Conservation (phyloP, 2,797 vertebrate genomes). For the Falco cherrug region DNA sequence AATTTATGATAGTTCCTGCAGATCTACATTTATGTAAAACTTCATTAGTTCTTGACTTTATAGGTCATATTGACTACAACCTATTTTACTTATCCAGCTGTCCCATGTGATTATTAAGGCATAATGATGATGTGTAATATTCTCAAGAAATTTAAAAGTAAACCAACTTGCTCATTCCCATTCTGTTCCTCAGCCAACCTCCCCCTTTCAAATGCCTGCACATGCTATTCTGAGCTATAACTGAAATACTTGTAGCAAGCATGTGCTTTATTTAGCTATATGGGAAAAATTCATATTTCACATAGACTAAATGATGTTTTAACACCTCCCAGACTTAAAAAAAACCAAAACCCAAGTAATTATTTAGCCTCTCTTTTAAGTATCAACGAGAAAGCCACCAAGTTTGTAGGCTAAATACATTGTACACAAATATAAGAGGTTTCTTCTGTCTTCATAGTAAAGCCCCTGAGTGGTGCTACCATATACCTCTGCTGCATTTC, state of each 20-base stretch:
- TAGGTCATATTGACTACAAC: neutral
- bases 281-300: neutral
- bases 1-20: neutral
- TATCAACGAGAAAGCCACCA: neutral
- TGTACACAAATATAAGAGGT: neutral
- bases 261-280: neutral
- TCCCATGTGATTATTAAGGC: neutral
- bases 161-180: neutral
- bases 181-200: neutral
- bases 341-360: neutral
- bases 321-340: neutral
- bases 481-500: neutral
- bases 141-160: neutral
- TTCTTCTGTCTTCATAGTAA: neutral
- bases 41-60: conserved; percentile 3
- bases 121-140: neutral
- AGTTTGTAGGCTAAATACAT: neutral
- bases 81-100: neutral
- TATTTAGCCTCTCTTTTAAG: neutral
- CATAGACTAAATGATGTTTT: neutral
- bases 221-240: neutral
- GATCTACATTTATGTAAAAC: neutral
- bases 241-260: neutral
- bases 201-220: neutral
- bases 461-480: neutral